Evolutionary conservation across 2,797 vertebrate species (phyloP).

Genomic region (Danio aesculapii): DNA sequence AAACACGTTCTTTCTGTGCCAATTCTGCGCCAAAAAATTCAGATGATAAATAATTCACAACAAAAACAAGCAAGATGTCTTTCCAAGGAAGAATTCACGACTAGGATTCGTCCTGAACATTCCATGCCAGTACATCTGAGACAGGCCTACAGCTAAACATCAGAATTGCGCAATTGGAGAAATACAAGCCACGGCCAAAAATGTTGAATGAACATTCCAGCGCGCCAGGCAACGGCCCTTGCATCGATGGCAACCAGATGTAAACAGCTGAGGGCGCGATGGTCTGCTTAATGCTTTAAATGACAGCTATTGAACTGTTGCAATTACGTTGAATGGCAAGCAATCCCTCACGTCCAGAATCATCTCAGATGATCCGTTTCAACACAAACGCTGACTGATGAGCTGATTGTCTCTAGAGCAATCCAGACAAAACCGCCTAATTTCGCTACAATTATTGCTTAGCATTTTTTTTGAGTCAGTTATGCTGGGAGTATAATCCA

Average conservation of each 20-base stretch:
- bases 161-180: conserved; percentile 42
- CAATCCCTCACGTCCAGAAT: conserved; percentile 42
- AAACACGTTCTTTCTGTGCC: not conserved
- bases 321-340: conserved; percentile 49
- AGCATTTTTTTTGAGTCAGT: conserved; percentile 22
- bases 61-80: not conserved
- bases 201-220: conserved; percentile 61
- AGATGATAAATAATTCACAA: not conserved
- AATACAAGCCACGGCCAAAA: conserved; percentile 45
- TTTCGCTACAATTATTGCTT: conserved; percentile 30
- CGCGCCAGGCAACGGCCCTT: conserved; percentile 44
- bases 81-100: conserved; percentile 26
- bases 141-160: conserved; percentile 51
- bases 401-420: conserved; percentile 34
- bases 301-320: conserved; percentile 52
- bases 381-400: conserved; percentile 45
- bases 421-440: conserved; percentile 45
- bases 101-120: conserved; percentile 39
- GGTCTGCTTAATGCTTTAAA: conserved; percentile 59
- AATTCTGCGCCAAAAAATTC: not conserved
- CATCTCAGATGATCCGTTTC: conserved; percentile 44
- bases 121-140: conserved; percentile 38
- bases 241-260: conserved; percentile 54
- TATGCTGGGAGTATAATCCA: not conserved
- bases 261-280: conserved; percentile 57